Percentiles rank a stretch among this genome's conserved stretches.
These are phyloP conservation scores for Pelecanoides urinatrix DNA, from an alignment of 2,113 vertebrate species.

Conservation along the genomic window DNA sequence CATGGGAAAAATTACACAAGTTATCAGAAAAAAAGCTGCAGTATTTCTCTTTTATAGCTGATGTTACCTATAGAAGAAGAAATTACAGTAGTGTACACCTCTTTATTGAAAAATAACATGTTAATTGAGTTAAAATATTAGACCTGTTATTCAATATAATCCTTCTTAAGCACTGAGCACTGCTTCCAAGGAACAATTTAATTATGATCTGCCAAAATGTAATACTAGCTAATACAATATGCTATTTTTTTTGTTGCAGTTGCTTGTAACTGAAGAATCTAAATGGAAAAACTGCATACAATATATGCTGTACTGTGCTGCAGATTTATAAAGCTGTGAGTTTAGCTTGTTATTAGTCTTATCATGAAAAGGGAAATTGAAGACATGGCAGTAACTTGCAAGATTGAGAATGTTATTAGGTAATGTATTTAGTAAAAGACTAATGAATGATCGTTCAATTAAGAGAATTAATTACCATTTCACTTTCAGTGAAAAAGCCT, in stretches of 20 bases:
- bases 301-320: not conserved
- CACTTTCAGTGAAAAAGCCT: not conserved
- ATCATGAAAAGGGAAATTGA: not conserved
- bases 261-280: not conserved
- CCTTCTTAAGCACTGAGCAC: not conserved
- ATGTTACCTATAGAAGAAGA: not conserved
- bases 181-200: not conserved
- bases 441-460: constrained; percentile 12
- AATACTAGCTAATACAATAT: not conserved
- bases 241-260: not conserved
- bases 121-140: constrained; percentile 39
- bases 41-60: not conserved
- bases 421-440: not conserved
- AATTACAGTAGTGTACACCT: not conserved
- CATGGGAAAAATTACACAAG: not conserved
- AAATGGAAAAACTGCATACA: not conserved
- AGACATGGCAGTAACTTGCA: constrained; percentile 7
- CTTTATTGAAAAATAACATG: not conserved
- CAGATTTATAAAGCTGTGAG: not conserved
- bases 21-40: not conserved
- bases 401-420: constrained; percentile 9
- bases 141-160: not conserved
- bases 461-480: constrained; percentile 23
- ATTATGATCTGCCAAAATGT: constrained; percentile 24
- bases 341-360: constrained; percentile 14